Conservation (phyloP, 2,888 invertebrate genomes). For the Sericinus montela region DNA sequence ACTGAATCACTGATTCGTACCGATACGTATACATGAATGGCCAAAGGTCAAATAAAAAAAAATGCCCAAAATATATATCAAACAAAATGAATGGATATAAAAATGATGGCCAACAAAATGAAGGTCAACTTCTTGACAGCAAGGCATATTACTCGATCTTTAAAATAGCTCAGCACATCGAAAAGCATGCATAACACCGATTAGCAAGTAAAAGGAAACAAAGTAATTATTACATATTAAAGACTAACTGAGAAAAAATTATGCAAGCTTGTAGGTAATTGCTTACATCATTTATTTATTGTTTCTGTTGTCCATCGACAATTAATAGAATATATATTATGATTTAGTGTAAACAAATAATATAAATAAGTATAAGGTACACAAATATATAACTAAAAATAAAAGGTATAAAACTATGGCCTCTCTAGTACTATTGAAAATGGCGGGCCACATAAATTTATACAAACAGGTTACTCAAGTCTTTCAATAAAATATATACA, state of each 20-base stretch:
- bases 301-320: too few relatives aligned
- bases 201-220: constrained; percentile 21
- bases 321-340: too few relatives aligned
- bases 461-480: too few relatives aligned
- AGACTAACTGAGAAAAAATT: constrained; percentile 26
- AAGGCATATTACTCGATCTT: constrained; percentile 77
- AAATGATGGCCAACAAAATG: constrained; percentile 94
- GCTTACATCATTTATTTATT: too few relatives aligned
- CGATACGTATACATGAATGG: constrained; percentile 62
- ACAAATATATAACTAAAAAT: too few relatives aligned
- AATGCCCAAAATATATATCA: constrained; percentile 75
- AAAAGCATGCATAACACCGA: constrained; percentile 78
- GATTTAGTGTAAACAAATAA: too few relatives aligned
- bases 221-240: constrained; percentile 39
- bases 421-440: too few relatives aligned
- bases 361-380: too few relatives aligned
- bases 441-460: too few relatives aligned
- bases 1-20: constrained; percentile 59
- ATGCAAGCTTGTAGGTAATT: too few relatives aligned
- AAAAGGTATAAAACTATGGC: too few relatives aligned
- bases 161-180: constrained; percentile 72
- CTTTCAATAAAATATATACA: too few relatives aligned
- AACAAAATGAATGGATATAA: constrained; percentile 80
- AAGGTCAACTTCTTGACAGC: constrained; percentile 97
- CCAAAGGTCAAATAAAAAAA: constrained; percentile 65